A percentile compares a stretch with the other conserved stretches of the same genome.
These are phyloP conservation scores for Shinisaurus crocodilurus DNA, from an alignment of 2,113 vertebrate species.

Conservation along the genomic window DNA sequence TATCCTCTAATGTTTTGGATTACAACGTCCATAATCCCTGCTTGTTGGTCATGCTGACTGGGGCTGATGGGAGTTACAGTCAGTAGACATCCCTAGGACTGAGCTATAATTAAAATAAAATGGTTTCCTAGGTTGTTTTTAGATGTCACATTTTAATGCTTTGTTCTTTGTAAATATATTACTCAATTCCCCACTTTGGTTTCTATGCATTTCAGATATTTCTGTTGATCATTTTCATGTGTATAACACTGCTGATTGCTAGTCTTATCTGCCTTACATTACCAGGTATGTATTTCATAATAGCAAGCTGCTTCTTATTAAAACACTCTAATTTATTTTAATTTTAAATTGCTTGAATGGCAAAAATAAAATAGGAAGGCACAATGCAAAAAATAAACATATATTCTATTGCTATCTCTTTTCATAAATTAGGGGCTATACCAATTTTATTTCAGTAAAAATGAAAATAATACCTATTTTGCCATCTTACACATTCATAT, in stretches of 20 bases:
- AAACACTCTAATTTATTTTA: background rate
- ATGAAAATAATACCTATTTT: background rate
- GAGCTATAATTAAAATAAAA: conserved; percentile 7
- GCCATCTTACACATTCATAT: background rate
- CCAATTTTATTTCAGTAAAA: background rate
- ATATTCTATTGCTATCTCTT: background rate
- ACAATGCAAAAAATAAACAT: background rate
- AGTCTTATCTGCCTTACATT: conserved; percentile 97
- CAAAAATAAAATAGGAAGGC: background rate
- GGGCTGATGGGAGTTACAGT: background rate
- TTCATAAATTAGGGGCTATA: background rate
- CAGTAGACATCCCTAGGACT: background rate
- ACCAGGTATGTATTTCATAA: conserved; percentile 84
- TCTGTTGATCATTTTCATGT: conserved; percentile 96
- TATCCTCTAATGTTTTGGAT: too few relatives aligned
- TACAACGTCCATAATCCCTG: background rate
- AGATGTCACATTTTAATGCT: background rate
- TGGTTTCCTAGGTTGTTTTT: background rate
- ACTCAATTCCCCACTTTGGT: background rate
- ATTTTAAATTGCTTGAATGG: background rate
- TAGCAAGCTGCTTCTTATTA: background rate
- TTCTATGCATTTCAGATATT: conserved; percentile 84
- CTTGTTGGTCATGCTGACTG: background rate
- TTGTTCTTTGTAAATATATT: background rate
- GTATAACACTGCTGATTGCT: conserved; percentile 93